phyloP scores from a whole-genome alignment of 1,140 invertebrate genomes.

The Euwallacea fornicatus region DNA sequence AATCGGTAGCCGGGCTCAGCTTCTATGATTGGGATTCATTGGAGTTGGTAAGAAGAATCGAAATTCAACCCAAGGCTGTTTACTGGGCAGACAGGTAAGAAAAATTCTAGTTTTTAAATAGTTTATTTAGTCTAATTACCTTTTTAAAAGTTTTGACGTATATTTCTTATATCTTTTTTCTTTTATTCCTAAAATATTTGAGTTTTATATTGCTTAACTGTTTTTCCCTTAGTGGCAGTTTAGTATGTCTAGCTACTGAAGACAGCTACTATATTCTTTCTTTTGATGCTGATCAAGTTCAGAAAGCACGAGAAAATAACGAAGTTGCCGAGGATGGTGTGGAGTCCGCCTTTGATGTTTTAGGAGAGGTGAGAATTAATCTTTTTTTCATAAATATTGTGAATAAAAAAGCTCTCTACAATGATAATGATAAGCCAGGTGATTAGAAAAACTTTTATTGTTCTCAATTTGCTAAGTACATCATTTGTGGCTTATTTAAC shows the following conservation, averaged over 20 bases:
- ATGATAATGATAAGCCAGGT: neutral
- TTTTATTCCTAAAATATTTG: neutral
- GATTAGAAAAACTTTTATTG: neutral
- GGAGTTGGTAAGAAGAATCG: slow-evolving; percentile 90
- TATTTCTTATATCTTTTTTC: neutral
- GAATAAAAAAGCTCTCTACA: no score
- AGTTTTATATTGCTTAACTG: neutral
- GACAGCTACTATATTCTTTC: slow-evolving; percentile 96
- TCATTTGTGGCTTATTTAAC: no score
- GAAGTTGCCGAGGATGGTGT: slow-evolving; percentile 91
- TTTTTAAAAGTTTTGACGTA: neutral
- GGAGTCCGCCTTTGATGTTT: slow-evolving; percentile 95
- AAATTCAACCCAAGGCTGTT: slow-evolving; percentile 91
- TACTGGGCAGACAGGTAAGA: slow-evolving; percentile 86
- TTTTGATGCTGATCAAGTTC: slow-evolving; percentile 79
- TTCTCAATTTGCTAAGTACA: no score
- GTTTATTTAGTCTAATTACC: neutral
- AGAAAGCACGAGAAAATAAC: slow-evolving; percentile 71
- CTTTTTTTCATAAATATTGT: no score
- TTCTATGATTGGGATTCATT: slow-evolving; percentile 98
- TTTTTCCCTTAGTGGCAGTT: slow-evolving; percentile 69
- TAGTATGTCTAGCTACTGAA: slow-evolving; percentile 93
- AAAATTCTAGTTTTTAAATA: neutral
- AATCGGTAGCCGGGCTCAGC: slow-evolving; percentile 85
- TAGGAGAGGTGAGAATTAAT: slow-evolving; percentile 43